Percentiles rank a stretch among this genome's conserved stretches.
These are phyloP conservation scores for Diplosoma virens DNA, from an alignment of 23 tunicate genomes.

Conservation along the genomic window DNA sequence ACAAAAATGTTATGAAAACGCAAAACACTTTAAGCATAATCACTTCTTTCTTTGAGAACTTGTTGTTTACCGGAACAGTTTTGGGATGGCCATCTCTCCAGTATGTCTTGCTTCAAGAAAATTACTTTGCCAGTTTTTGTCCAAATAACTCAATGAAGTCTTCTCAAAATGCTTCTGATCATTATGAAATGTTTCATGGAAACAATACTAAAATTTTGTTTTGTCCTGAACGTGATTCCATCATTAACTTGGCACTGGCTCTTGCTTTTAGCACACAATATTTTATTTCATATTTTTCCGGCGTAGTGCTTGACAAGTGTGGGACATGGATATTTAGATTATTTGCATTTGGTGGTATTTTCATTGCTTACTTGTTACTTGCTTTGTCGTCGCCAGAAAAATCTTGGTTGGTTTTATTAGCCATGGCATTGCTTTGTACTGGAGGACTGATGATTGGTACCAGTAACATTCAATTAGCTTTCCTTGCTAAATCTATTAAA, in stretches of 20 bases:
- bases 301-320: slow-evolving; percentile 2
- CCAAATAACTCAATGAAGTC: neutral
- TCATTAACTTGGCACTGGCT: neutral
- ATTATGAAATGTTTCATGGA: neutral
- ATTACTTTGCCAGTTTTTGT: neutral
- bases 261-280: neutral
- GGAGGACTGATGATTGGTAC: slow-evolving; percentile 7
- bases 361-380: neutral
- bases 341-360: neutral
- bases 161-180: neutral
- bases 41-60: neutral
- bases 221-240: slow-evolving; percentile 5
- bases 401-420: neutral
- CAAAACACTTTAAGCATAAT: neutral
- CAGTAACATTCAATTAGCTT: slow-evolving; percentile 9
- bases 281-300: neutral
- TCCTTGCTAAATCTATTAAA: neutral
- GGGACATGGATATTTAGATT: slow-evolving; percentile 8
- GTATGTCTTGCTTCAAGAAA: slow-evolving; percentile 5
- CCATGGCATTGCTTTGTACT: neutral
- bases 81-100: slow-evolving; percentile 30
- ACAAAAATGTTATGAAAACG: too few species aligned
- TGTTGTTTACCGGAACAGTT: slow-evolving; percentile 1
- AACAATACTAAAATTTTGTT: neutral
- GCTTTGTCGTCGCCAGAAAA: neutral